Conservation (phyloP, 2,113 vertebrate genomes). For the Pollachius pollachius region DNA sequence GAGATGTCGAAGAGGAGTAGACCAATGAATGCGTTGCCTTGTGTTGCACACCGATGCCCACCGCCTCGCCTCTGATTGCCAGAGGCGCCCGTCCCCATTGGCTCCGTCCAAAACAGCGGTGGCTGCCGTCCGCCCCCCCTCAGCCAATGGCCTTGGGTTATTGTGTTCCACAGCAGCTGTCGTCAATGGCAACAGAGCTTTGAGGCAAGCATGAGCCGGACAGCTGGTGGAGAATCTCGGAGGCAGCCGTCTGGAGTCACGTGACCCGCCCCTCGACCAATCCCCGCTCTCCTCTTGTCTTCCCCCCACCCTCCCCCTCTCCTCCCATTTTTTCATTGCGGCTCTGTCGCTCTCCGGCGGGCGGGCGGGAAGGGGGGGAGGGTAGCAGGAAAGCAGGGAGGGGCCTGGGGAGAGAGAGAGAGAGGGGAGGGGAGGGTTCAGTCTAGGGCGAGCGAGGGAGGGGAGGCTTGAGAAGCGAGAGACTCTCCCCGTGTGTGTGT, state of each 20-base stretch:
- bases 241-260: conserved; percentile 45
- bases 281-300: conserved; percentile 37
- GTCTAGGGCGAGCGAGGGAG: conserved; percentile 5
- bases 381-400: conserved; percentile 47
- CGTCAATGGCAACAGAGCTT: conserved; percentile 75
- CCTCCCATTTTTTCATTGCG: conserved; percentile 38
- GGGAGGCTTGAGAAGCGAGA: conserved; percentile 56
- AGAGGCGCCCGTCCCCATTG: conserved; percentile 68
- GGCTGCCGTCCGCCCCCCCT: conserved; percentile 31
- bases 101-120: conserved; percentile 40
- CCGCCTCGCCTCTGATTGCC: not conserved
- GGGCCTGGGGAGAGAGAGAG: conserved; percentile 18
- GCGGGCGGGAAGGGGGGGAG: conserved; percentile 55
- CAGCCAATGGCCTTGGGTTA: conserved; percentile 65
- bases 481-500: conserved; percentile 28
- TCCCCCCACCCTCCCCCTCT: conserved; percentile 24
- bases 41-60: not conserved
- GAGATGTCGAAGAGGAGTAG: no score
- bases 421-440: conserved; percentile 5
- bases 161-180: conserved; percentile 60
- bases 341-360: conserved; percentile 39
- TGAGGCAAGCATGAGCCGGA: conserved; percentile 69
- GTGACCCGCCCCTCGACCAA: conserved; percentile 43
- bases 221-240: conserved; percentile 68
- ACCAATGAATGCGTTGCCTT: no score